These are phyloP conservation scores for Rhinolophus ferrumequinum DNA, from an alignment of 2,113 vertebrate genomes.

Conservation along the genomic window DNA sequence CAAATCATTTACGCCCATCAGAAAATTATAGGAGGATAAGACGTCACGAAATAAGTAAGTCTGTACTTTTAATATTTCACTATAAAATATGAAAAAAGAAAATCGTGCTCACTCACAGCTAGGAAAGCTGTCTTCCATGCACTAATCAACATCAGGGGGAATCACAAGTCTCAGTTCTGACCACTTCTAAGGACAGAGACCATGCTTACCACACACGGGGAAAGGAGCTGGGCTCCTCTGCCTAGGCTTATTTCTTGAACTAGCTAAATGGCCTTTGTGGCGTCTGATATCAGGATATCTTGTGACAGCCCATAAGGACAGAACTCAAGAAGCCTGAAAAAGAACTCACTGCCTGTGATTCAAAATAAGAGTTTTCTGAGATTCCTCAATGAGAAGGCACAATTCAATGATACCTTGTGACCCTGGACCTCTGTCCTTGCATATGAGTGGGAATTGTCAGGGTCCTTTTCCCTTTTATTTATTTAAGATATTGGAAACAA, in stretches of 20 bases:
- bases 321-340: not conserved
- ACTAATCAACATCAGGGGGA: not conserved
- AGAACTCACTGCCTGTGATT: not conserved
- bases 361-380: not conserved
- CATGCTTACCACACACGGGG: not conserved
- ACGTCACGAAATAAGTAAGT: conserved; percentile 1
- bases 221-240: not conserved
- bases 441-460: not conserved
- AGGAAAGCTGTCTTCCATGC: not conserved
- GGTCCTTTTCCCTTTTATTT: not conserved
- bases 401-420: not conserved
- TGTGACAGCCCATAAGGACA: not conserved
- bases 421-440: not conserved
- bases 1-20: not conserved
- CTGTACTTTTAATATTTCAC: not conserved
- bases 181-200: not conserved
- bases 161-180: not conserved
- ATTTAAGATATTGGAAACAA: not conserved
- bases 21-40: not conserved
- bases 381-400: not conserved
- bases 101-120: not conserved
- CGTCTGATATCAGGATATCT: not conserved
- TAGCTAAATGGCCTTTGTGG: not conserved
- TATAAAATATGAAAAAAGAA: not conserved
- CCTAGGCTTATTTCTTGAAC: not conserved